Conservation (phyloP, 2,888 invertebrate genomes). For the Pseudococcus jackbeardsleyi region DNA sequence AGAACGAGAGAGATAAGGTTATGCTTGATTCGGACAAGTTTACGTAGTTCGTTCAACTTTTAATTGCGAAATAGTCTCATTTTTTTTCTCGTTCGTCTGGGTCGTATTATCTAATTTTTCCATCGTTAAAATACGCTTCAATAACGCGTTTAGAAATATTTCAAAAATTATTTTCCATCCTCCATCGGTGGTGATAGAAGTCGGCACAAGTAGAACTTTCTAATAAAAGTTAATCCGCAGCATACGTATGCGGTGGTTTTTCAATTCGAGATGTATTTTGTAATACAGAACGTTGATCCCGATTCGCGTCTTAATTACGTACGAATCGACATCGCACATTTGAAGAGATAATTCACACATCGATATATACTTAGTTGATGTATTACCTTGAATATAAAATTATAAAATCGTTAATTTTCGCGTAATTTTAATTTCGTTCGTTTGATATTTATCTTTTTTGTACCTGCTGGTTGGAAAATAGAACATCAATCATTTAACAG, state of each 20-base stretch:
- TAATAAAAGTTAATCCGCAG: conserved; percentile 8
- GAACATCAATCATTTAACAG: background rate
- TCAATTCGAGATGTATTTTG: background rate
- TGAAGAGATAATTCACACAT: background rate
- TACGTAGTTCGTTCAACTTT: conserved; percentile 39
- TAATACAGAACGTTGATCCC: background rate
- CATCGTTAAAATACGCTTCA: background rate
- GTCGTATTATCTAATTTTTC: conserved; percentile 30
- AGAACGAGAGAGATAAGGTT: background rate
- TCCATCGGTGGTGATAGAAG: background rate
- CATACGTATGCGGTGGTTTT: background rate
- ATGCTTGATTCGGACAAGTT: conserved; percentile 30
- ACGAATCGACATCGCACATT: background rate
- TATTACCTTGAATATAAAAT: background rate
- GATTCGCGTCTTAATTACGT: background rate
- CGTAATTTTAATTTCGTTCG: background rate
- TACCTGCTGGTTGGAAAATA: background rate
- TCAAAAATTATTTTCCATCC: background rate
- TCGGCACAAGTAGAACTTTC: background rate
- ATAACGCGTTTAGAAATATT: background rate
- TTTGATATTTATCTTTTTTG: background rate
- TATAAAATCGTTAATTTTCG: background rate
- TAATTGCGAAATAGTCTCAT: conserved; percentile 22
- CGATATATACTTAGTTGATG: background rate
- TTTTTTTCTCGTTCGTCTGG: conserved; percentile 21